Conservation (phyloP, 2,113 vertebrate species). For the Ammodytes dubius region DNA sequence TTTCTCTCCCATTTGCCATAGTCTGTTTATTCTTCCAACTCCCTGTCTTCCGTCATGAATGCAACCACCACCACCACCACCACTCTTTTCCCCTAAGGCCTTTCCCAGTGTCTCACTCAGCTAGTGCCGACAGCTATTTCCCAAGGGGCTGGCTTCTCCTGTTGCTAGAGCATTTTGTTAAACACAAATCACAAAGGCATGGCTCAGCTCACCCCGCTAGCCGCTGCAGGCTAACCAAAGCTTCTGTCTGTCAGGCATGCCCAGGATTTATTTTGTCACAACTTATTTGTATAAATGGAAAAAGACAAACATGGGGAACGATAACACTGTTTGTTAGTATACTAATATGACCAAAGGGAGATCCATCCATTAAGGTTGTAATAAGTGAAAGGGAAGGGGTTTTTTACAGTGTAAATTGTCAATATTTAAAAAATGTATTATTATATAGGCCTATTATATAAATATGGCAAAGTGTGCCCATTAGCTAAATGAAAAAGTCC, state of each 20-base stretch:
- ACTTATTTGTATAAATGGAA: conserved; percentile 17
- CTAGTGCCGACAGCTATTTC: conserved; percentile 49
- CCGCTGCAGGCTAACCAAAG: conserved; percentile 32
- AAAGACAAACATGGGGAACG: background rate
- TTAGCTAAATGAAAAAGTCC: background rate
- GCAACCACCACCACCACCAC: conserved; percentile 12
- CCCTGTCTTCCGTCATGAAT: conserved; percentile 37
- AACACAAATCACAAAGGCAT: conserved; percentile 53
- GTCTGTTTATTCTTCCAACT: conserved; percentile 10
- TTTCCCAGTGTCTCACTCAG: conserved; percentile 39
- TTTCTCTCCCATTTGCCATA: conserved; percentile 28
- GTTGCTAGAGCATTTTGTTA: conserved; percentile 65
- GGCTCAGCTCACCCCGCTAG: conserved; percentile 23
- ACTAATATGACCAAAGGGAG: background rate
- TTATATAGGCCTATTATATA: too few relatives aligned
- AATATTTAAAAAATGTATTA: too few relatives aligned
- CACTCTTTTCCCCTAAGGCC: background rate
- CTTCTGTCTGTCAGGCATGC: conserved; percentile 12
- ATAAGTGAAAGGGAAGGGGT: too few relatives aligned
- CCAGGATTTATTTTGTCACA: conserved; percentile 8
- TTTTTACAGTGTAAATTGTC: background rate
- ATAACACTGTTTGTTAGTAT: background rate
- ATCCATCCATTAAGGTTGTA: background rate
- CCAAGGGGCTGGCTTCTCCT: conserved; percentile 41
- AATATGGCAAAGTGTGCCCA: background rate